Evolutionary conservation across 2,113 vertebrate genomes (phyloP), one percentile per base, ranked within the genome.

Genomic region (Peromyscus californicus): DNA sequence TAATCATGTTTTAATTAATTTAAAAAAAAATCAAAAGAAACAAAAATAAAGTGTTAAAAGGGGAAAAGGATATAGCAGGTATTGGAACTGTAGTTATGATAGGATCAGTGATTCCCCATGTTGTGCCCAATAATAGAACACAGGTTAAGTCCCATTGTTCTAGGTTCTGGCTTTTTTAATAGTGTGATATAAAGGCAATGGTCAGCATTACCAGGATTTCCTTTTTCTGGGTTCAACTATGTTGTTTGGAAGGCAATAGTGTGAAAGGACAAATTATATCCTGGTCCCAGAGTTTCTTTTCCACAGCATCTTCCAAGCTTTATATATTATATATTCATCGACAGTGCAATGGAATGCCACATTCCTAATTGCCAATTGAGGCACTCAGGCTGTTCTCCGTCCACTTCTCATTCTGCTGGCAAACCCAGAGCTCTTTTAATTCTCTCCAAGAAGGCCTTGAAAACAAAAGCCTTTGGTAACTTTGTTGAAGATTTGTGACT

Each of bases 381-480:
- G 72, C 48, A 79, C 69, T 29, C 84, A 54, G 67, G 72, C 48
- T 88, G 85, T 24, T 79, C 54, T 69, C 74, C 89, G 26, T 54
- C 22, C 8, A 22, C 31, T 89, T 83, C 57, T 84, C 12, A 65
- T 74, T 87, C 74, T 75, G n/a, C 45, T 61, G 75, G 33, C 69
- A 87, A 82, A 74, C 11, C 2, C 36, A 79, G 59, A 54, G n/a
- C 39, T 90, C 72, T 36, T 86, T 65, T 45, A 63, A 61, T 61
- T 72, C 21, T 89, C n/a, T 97, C n/a, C n/a, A 48, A 31, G 12
- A 72, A 65, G 39, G 54, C 6, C 94, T 93, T 6, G 13, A 95
- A 96, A 84, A 91, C 92, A 57, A 95, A 95, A 93, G 5, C 48
- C 63, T 96, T 88, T 80, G 90, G 59, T 42, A 84, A 33, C 51